Base-by-base conservation (phyloP, 2,113 vertebrate species). In the Pholis gunnellus region DNA sequence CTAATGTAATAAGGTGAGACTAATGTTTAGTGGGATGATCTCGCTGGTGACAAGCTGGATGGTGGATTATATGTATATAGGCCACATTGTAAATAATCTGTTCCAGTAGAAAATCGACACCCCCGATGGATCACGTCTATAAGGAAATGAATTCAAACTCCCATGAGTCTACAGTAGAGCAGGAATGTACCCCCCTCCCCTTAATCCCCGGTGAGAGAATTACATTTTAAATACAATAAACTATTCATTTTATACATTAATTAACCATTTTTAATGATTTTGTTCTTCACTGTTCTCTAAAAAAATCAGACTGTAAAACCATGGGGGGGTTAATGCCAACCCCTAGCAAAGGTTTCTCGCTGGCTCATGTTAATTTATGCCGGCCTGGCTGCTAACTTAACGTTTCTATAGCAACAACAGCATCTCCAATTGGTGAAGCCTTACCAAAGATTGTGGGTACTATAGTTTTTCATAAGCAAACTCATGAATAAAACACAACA, bases 351-450 rank as follows among this genome's bases (percentile, higher is more conserved):
- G 57, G 66, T 72, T 60, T 69, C 68, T 66, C 65, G 14, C 64
- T 64, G 25, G 0, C 61, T 66, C 59, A 69, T 67, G 69, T 67
- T 81, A 70, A 78, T 50, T 72, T 48, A 69, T 57, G 3, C 27
- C 17, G 13, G 60, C 72, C 66, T 63, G 52, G 66, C 79, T 81
- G 77, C 77, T 82, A 90, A 84, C 66, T 56, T 74, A 64, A 57
- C 0, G 72, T 92, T 88, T 84, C 89, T 78, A 91, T 91, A 78
- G 81, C 82, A 93, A 92, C 88, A 82, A 44, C 86, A 76, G 57
- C 68, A 71, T 82, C 64, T 76, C 60, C 73, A 38, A 42, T 71
- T 72, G 65, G 64, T 60, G 44, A 64, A 65, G 75, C 66, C 71
- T 88, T 59, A 46, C 69, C 2, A 54, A 83, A 83, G 84, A 84